phyloP scores from a whole-genome alignment of 2,797 vertebrate genomes.

The Sorex maritimensis region DNA sequence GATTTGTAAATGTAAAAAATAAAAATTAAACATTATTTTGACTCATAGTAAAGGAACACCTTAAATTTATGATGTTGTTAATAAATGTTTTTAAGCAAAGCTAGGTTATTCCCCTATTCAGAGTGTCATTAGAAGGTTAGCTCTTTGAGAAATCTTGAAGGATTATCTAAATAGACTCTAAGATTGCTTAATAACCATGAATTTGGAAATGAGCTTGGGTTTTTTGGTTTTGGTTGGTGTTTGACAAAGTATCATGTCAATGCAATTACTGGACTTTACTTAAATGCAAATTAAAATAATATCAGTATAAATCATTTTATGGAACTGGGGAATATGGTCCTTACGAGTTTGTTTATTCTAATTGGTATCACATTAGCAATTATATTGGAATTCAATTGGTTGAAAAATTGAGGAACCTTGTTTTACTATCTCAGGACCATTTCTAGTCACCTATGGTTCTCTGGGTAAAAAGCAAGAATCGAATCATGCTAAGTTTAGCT shows the following conservation, averaged over 20 bases:
- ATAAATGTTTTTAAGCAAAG: conserved; percentile 30
- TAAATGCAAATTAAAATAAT: conserved; percentile 23
- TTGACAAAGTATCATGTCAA: not conserved
- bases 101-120: not conserved
- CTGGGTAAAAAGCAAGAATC: conserved; percentile 4
- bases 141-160: not conserved
- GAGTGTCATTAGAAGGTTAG: not conserved
- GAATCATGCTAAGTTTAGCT: conserved; percentile 7
- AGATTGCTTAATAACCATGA: conserved; percentile 63
- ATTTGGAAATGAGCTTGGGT: not conserved
- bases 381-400: not conserved
- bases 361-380: not conserved
- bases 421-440: conserved; percentile 22
- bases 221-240: conserved; percentile 11
- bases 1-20: not conserved
- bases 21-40: not conserved
- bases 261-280: not conserved
- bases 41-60: not conserved
- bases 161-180: not conserved
- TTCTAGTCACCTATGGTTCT: not conserved
- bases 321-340: too few relatives aligned
- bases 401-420: not conserved
- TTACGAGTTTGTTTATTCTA: conserved; percentile 4
- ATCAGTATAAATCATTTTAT: conserved; percentile 16
- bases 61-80: conserved; percentile 27